Evolutionary conservation across 2,113 vertebrate genomes (phyloP).

Genomic region (Echinops telfairi): DNA sequence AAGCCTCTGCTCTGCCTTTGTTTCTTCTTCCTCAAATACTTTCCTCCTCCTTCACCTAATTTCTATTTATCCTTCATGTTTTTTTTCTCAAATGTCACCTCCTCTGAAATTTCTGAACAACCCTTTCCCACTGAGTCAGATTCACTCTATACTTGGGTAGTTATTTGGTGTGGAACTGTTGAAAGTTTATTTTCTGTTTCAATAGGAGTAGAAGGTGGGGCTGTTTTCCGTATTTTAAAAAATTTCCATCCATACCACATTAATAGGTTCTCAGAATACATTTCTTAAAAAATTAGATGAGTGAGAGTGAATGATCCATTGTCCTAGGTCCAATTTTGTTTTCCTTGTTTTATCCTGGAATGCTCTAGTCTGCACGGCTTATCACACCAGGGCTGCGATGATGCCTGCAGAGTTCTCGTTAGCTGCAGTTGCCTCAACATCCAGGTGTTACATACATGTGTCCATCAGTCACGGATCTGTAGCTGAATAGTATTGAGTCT

Average conservation of each 20-base stretch:
- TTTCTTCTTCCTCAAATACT: neutral
- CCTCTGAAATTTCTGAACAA: too few species aligned
- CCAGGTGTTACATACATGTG: too few species aligned
- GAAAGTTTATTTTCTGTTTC: neutral
- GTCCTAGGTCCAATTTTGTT: neutral
- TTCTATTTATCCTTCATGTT: neutral
- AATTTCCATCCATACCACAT: too few species aligned
- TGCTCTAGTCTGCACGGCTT: too few species aligned
- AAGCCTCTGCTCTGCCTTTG: neutral
- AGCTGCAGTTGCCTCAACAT: too few species aligned
- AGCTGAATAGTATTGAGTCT: neutral
- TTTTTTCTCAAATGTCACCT: neutral
- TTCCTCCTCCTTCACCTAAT: neutral
- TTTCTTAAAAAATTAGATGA: neutral
- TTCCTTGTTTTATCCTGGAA: neutral
- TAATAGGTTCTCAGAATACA: neutral
- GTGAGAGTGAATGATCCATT: neutral
- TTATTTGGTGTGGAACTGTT: conserved; percentile 20
- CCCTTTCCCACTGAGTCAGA: neutral
- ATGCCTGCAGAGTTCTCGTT: neutral
- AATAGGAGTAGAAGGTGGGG: neutral
- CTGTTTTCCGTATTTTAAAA: neutral
- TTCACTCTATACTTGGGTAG: neutral
- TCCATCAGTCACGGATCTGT: neutral
- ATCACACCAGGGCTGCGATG: neutral